Percentiles rank a stretch among this genome's conserved stretches.
Evolutionary conservation across 2,888 invertebrate species (phyloP).

Genomic region (Diplolepis rosae): DNA sequence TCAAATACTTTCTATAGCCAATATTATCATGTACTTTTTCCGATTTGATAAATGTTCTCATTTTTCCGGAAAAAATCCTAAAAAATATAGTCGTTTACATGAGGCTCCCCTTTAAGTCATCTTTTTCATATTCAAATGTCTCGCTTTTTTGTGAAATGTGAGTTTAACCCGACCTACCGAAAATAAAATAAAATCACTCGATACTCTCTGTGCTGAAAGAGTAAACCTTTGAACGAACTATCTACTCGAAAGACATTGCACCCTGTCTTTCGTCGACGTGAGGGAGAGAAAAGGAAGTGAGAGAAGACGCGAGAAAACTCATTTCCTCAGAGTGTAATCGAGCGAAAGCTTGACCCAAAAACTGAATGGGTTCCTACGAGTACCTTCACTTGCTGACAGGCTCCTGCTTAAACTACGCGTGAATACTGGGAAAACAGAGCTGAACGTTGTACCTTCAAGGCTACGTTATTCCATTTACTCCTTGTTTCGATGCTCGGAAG

Average conservation of each 20-base stretch:
- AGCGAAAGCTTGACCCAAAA: constrained; percentile 58
- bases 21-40: no score
- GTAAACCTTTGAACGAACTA: background rate
- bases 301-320: constrained; percentile 57
- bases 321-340: constrained; percentile 64
- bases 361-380: constrained; percentile 55
- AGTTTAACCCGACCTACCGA: background rate
- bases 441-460: background rate
- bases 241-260: constrained; percentile 24
- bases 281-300: constrained; percentile 4
- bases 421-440: constrained; percentile 3
- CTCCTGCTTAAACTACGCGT: constrained; percentile 32
- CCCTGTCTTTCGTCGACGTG: constrained; percentile 30
- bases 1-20: no score
- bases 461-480: background rate
- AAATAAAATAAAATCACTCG: constrained; percentile 14
- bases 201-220: background rate
- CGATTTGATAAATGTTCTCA: no score
- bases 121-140: background rate
- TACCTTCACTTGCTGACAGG: constrained; percentile 15
- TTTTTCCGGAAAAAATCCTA: no score
- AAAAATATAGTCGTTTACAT: no score
- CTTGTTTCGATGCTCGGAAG: constrained; percentile 37
- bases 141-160: background rate
- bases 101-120: background rate